phyloP scores from a whole-genome alignment of 2,113 vertebrate species.

The Lepisosteus osseus region DNA sequence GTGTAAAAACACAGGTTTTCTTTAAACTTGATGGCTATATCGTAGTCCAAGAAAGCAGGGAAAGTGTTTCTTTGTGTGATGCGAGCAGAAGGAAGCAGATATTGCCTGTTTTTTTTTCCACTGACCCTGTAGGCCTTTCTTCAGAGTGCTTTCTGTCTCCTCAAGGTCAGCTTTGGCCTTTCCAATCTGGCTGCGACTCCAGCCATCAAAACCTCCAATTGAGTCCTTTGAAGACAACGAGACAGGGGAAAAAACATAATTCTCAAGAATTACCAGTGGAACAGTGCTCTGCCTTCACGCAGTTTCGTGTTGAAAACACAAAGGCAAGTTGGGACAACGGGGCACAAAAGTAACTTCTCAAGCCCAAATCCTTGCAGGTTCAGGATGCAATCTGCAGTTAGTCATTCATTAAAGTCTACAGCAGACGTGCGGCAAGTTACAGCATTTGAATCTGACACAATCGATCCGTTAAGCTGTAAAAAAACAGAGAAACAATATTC shows the following conservation, averaged over 20 bases:
- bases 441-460: too few relatives aligned
- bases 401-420: too few relatives aligned
- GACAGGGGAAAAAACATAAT: neutral
- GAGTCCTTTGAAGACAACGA: conserved; percentile 23
- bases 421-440: too few relatives aligned
- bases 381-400: too few relatives aligned
- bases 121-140: conserved; percentile 28
- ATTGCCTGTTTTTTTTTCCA: neutral
- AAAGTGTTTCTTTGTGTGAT: neutral
- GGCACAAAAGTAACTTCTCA: too few relatives aligned
- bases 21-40: neutral
- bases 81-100: too few relatives aligned
- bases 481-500: too few relatives aligned
- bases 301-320: neutral
- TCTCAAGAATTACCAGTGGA: neutral
- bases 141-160: conserved; percentile 11
- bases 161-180: conserved; percentile 26
- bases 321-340: too few relatives aligned
- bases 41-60: neutral
- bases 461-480: too few relatives aligned
- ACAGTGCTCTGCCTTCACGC: neutral
- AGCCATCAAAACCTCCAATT: conserved; percentile 22
- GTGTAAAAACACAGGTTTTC: neutral
- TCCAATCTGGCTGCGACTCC: conserved; percentile 26
- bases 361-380: too few relatives aligned